Conservation (phyloP, 2,797 vertebrate species). For the Lagodon rhomboides region DNA sequence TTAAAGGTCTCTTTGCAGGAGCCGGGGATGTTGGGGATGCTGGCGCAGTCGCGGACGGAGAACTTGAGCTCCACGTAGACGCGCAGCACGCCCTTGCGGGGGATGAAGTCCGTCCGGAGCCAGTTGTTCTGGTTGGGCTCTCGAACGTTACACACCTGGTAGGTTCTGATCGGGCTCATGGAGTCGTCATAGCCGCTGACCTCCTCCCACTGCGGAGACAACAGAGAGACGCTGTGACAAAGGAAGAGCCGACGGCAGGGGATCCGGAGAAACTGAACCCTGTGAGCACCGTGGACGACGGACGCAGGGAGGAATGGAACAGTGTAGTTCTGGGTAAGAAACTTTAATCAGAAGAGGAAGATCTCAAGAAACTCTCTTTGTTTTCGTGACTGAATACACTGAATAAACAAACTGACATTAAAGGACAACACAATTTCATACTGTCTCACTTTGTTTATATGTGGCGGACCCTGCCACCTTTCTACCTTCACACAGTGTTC, state of each 20-base stretch:
- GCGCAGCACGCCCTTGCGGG: conserved; percentile 91
- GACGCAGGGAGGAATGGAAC: background rate
- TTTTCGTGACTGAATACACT: no score
- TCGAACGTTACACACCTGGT: conserved; percentile 96
- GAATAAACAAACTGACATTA: no score
- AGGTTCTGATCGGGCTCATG: conserved; percentile 98
- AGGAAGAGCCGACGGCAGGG: conserved; percentile 9
- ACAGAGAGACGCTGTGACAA: conserved; percentile 40
- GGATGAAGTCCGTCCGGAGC: conserved; percentile 96
- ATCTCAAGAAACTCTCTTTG: no score
- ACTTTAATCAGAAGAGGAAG: no score
- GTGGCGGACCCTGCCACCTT: no score
- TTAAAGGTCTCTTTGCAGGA: conserved; percentile 99
- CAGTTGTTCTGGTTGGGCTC: conserved; percentile 98
- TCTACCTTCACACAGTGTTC: no score
- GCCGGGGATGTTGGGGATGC: conserved; percentile 97
- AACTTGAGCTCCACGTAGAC: conserved; percentile 99
- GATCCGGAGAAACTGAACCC: background rate
- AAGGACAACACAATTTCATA: no score
- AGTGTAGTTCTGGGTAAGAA: no score
- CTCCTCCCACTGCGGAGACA: conserved; percentile 94
- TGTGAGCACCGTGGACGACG: background rate
- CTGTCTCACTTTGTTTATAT: no score
- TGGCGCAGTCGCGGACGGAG: conserved; percentile 97
- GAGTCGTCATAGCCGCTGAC: conserved; percentile 97